Conservation (phyloP, 2,888 invertebrate species). For the Cecidostiba fungosa region DNA sequence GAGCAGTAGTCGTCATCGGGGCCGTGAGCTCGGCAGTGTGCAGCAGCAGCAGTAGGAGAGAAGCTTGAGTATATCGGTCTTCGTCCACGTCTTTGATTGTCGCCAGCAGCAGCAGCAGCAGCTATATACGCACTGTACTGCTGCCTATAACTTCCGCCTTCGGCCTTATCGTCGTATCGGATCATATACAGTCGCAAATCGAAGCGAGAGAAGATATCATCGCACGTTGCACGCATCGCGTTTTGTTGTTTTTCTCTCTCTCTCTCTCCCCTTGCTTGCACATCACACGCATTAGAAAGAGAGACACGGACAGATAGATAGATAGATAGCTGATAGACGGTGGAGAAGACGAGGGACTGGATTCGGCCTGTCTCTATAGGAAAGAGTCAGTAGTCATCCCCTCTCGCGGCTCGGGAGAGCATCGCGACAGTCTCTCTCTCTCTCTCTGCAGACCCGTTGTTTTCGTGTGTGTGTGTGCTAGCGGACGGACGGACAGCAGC, state of each 20-base stretch:
- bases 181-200: neutral
- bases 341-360: neutral
- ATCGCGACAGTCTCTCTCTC: neutral
- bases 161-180: neutral
- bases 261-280: neutral
- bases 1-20: slow-evolving; percentile 56
- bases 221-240: slow-evolving; percentile 2
- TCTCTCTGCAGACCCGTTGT: neutral
- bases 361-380: neutral
- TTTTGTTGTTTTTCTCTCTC: slow-evolving; percentile 22
- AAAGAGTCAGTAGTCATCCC: neutral
- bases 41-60: neutral
- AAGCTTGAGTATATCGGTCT: neutral
- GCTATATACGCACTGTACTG: neutral
- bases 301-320: neutral
- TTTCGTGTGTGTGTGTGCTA: neutral
- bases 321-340: neutral
- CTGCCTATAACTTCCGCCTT: neutral
- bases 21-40: slow-evolving; percentile 47
- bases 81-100: neutral
- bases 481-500: neutral
- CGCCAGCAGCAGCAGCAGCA: neutral
- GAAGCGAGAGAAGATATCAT: neutral
- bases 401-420: neutral
- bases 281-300: neutral